Evolutionary conservation across 1,140 invertebrate genomes (phyloP), one percentile per base, ranked within the genome.

Genomic region (Semibalanus balanoides): DNA sequence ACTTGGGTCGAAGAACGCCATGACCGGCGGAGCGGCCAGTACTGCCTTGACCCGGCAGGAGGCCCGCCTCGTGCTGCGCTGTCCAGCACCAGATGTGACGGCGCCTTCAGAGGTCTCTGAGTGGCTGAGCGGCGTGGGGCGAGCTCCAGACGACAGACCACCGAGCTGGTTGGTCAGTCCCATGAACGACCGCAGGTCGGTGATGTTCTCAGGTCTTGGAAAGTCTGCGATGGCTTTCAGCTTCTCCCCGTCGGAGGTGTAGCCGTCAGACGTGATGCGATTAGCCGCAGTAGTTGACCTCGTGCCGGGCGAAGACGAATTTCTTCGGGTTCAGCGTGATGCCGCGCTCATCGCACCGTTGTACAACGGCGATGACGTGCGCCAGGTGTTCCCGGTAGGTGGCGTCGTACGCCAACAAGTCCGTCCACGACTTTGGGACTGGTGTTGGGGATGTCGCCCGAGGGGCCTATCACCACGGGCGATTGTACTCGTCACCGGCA

Each of bases 301-400:
- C 75, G n/a, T 76, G 43, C 77, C 78, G 29, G 9, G 73, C 80
- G 51, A 83, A 80, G 5, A 75, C 31, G 74, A 79, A 80, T 73
- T 82, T 82, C 11, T 80, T 76, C 0, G 76, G 77, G 75, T 81
- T 81, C 0, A 82, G 76, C 30, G 76, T 83, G 30, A 80, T 81
- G 30, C 77, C 74, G 74, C 78, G 77, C 19, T 76, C 31, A 31
- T 77, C 78, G 74, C 79, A 81, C 0, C 77, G 28, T 25, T 79
- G 22, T 3, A 72, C 19, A 3, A 72, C 19, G n/a, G n/a, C 29
- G 5, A 25, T 27, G 9, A 70, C 69, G n/a, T 70, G 69, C 11
- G 3, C 9, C 11, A 72, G 0, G 29, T 72, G 70, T n/a, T 64
- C 22, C 51, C 9, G 51, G 51, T 64, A 25, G 51, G 70, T 29